Evolutionary conservation across 2,888 invertebrate species (phyloP).

Genomic region (Macaria liturata): DNA sequence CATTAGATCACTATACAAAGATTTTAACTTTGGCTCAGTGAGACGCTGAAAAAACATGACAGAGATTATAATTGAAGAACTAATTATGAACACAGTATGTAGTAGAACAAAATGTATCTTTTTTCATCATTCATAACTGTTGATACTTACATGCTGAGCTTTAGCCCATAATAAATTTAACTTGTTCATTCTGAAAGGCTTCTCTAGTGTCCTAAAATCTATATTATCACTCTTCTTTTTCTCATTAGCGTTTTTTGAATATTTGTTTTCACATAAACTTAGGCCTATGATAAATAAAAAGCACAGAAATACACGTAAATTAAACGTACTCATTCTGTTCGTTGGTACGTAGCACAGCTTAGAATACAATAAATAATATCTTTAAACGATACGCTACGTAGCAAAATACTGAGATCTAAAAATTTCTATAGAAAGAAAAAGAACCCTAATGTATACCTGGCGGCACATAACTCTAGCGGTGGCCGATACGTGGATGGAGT

Average conservation of each 20-base stretch:
- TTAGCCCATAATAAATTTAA: slow-evolving; percentile 95
- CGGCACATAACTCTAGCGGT: too few species aligned
- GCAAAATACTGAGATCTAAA: too few species aligned
- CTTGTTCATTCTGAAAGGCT: slow-evolving; percentile 95
- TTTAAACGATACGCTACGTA: too few species aligned
- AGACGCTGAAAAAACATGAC: slow-evolving; percentile 84
- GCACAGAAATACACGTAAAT: slow-evolving; percentile 22
- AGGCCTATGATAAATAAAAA: slow-evolving; percentile 8
- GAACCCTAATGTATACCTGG: too few species aligned
- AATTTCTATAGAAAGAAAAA: too few species aligned
- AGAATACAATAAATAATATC: too few species aligned
- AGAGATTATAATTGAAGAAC: too few species aligned
- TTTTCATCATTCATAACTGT: background rate
- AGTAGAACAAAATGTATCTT: too few species aligned
- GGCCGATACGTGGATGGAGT: too few species aligned
- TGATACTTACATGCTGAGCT: slow-evolving; percentile 89
- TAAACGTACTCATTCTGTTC: background rate
- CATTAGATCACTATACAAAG: slow-evolving; percentile 93
- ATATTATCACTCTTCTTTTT: slow-evolving; percentile 62
- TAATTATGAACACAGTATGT: too few species aligned
- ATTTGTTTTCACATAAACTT: slow-evolving; percentile 82
- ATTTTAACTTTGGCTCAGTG: slow-evolving; percentile 92
- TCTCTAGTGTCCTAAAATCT: slow-evolving; percentile 88
- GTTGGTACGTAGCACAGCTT: too few species aligned
- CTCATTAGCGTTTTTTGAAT: slow-evolving; percentile 84